Evolutionary conservation across 2,888 invertebrate species (phyloP), one percentile per base, ranked within the genome.

Genomic region (Polymixis lichenea): DNA sequence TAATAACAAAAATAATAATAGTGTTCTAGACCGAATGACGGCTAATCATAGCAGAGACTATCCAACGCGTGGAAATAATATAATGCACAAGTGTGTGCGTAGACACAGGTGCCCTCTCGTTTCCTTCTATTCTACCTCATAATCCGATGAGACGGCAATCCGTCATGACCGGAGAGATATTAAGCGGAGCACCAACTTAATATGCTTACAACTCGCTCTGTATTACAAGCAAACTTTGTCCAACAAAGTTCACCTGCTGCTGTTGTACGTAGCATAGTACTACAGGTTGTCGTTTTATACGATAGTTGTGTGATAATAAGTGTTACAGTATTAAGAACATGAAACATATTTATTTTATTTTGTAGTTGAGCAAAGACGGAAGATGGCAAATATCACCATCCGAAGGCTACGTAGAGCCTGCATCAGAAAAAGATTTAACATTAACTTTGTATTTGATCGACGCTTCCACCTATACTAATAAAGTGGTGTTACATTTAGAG

Each of bases 401-500:
- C 32, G 94, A 96, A 81, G 96, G 95, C n/a, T 75, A 62, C 58
- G 88, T 96, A 78, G 90, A 92, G 67, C 95, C 95, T 9, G 95
- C 96, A 88, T 92, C 93, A 0, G 95, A 96, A 85, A 91, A 91
- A 7, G 95, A 95, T 81, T 87, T 96, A 68, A 46, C 82, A 58
- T 80, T 95, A 13, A 88, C 88, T 49, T 87, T 96, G n/a, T 95
- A 93, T 85, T 89, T 96, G 68, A 88, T 94, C 28, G 96, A 96
- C 81, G 95, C 95, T 13, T 93, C 92, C 62, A 91, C 91, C 7
- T 96, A 95, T 79, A 92, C 93, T 7, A 96, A 96, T 82, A 96
- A 95, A 91, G 95, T 93, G 32, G 90, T 96, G 7, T 90, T 96
- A 80, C 94, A 95, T 73, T 87, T 96, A 66, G 95, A 95, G 68